Evolutionary conservation across 2,888 invertebrate species (phyloP), one percentile per base, ranked within the genome.

Genomic region (Ennomos fuscantarius): DNA sequence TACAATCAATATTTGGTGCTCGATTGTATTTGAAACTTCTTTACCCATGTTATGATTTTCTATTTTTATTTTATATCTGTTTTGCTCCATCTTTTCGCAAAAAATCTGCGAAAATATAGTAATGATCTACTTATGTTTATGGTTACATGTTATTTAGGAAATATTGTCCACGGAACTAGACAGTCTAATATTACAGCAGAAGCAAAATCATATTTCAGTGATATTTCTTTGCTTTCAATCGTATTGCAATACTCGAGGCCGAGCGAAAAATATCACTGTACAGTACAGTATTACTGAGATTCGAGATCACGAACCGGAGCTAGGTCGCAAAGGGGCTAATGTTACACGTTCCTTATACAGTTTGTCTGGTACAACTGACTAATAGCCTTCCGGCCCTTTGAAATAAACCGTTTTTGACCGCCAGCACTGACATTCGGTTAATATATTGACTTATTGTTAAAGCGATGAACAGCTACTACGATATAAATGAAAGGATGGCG

Each of bases 311-410:
- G 76, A 76, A 69, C 74, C 72, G 73, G 70, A 72, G 77, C 68
- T 72, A 68, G 58, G 52, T 69, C 70, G 73, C 76, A 83, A 80
- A 73, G 78, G 74, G 84, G 85, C 83, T 84, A 86, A 84, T 78
- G 81, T 79, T 80, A 82, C 81, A 74, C 75, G 75, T 78, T 75
- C 77, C 79, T 71, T 81, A 75, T 73, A 76, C 66, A 76, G 78
- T 63, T 56, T 65, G 70, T 67, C 66, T 67, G 70, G 24, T 31
- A 48, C 68, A 58, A 51, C 62, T 56, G 58, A 66, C 71, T 67
- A 69, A 76, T 74, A 41, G 72, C 69, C 73, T 74, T 62, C 70
- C 69, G 69, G 76, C 73, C 73, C 79, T 77, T 76, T 70, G 70
- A 74, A 74, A 79, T 78, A 64, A 79, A 74, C 75, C 72, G 72